Evolutionary conservation across 1,140 invertebrate species (phyloP).

Genomic region (Gryon sp.): DNA sequence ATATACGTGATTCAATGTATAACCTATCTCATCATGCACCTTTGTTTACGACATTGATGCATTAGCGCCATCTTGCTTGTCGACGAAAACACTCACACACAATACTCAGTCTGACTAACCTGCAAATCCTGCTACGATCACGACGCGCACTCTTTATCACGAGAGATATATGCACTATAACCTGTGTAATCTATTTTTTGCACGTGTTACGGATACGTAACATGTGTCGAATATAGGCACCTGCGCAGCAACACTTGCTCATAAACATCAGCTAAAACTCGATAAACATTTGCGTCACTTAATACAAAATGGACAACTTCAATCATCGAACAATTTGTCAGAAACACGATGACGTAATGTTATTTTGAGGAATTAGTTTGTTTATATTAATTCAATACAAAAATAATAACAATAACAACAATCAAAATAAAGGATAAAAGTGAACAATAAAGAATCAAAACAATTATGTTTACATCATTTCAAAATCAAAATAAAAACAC

Average conservation of each 20-base stretch:
- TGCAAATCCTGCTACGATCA: conserved; percentile 39
- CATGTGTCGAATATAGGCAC: conserved; percentile 34
- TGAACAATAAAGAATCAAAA: too few relatives aligned
- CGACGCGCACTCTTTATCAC: conserved; percentile 44
- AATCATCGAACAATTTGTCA: too few relatives aligned
- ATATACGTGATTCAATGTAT: conserved; percentile 4
- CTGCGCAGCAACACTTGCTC: conserved; percentile 29
- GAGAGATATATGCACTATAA: conserved; percentile 25
- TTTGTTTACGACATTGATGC: conserved; percentile 66
- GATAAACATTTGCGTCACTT: conserved; percentile 15
- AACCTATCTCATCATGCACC: conserved; percentile 15
- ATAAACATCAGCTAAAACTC: conserved; percentile 28
- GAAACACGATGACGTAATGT: too few relatives aligned
- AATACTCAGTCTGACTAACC: conserved; percentile 12
- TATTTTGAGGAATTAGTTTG: background rate
- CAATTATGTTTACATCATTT: too few relatives aligned
- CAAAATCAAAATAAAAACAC: too few relatives aligned
- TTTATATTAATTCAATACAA: too few relatives aligned
- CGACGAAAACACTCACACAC: conserved; percentile 36
- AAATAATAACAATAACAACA: too few relatives aligned
- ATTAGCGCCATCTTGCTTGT: conserved; percentile 73
- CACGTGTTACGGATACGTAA: conserved; percentile 44
- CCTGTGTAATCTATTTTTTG: conserved; percentile 45
- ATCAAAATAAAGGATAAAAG: too few relatives aligned
- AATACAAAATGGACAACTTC: too few relatives aligned